Percentiles rank a stretch among this genome's conserved stretches.
phyloP scores from a whole-genome alignment of 2,797 vertebrate genomes.

The Betta splendens region DNA sequence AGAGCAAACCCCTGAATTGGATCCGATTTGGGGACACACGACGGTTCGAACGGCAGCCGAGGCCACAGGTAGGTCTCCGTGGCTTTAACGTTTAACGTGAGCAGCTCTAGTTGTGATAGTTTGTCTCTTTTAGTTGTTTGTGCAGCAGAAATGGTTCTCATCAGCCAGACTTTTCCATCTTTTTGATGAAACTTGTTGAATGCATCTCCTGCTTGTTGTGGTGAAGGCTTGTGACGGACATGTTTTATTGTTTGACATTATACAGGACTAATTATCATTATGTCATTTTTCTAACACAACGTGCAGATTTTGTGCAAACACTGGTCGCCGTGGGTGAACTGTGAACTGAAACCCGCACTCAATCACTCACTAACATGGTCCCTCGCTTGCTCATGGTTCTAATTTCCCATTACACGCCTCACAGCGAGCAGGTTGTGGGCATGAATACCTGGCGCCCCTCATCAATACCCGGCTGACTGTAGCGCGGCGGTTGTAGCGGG shows the following conservation, averaged over 20 bases:
- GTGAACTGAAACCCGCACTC: no score
- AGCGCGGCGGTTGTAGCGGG: slow-evolving; percentile 50
- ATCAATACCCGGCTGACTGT: slow-evolving; percentile 59
- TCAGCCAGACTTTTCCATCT: not conserved
- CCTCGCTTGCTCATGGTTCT: slow-evolving; percentile 8
- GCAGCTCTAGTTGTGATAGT: not conserved
- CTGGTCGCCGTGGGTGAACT: not conserved
- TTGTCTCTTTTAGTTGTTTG: not conserved
- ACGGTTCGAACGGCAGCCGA: slow-evolving; percentile 3
- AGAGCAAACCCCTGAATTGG: slow-evolving; percentile 23
- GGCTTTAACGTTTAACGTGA: not conserved
- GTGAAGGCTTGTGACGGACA: not conserved
- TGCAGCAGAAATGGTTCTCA: not conserved
- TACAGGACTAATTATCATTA: not conserved
- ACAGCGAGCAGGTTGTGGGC: slow-evolving; percentile 29
- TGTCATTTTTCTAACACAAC: no score
- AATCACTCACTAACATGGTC: slow-evolving; percentile 10
- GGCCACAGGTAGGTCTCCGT: slow-evolving; percentile 60
- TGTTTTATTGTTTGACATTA: not conserved
- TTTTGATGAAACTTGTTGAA: not conserved
- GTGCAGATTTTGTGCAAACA: not conserved
- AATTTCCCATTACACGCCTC: slow-evolving; percentile 21
- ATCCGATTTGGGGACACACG: slow-evolving; percentile 19
- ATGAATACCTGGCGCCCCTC: slow-evolving; percentile 46
- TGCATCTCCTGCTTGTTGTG: not conserved